Conservation (phyloP, 2,113 vertebrate species). For the Perca flavescens region DNA sequence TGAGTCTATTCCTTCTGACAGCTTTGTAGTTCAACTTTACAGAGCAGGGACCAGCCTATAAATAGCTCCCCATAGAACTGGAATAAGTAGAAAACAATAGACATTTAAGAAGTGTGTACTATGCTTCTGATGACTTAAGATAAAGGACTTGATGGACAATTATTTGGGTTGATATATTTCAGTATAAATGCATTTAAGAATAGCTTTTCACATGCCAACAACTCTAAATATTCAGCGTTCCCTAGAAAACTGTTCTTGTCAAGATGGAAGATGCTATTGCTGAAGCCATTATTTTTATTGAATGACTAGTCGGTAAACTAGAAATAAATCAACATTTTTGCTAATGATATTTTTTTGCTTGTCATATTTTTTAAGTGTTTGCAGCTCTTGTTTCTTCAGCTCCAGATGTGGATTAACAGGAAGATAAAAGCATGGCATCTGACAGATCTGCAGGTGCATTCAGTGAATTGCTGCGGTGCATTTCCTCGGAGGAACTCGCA, state of each 20-base stretch:
- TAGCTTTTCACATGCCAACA: not conserved
- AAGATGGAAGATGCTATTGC: too few relatives aligned
- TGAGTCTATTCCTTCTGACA: constrained; percentile 64
- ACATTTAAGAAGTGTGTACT: not conserved
- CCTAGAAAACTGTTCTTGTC: too few relatives aligned
- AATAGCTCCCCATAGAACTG: constrained; percentile 25
- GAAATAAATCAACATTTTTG: not conserved
- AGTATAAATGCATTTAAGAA: not conserved
- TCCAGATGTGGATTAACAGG: not conserved
- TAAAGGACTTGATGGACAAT: not conserved
- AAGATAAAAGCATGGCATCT: not conserved
- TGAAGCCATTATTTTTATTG: not conserved
- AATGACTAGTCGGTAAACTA: not conserved
- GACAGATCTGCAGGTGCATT: not conserved
- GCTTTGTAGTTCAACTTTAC: constrained; percentile 58
- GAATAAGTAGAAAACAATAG: constrained; percentile 5
- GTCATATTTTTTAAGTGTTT: not conserved
- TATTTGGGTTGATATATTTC: not conserved
- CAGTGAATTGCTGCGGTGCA: not conserved
- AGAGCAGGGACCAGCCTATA: constrained; percentile 16
- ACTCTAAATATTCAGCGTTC: not conserved
- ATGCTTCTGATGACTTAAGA: not conserved
- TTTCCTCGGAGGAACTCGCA: constrained; percentile 11
- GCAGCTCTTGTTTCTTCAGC: not conserved
- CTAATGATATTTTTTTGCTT: too few relatives aligned